Evolutionary conservation across 2,888 invertebrate genomes (phyloP), one percentile per base, ranked within the genome.

Genomic region (Pogonocherus hispidulus): DNA sequence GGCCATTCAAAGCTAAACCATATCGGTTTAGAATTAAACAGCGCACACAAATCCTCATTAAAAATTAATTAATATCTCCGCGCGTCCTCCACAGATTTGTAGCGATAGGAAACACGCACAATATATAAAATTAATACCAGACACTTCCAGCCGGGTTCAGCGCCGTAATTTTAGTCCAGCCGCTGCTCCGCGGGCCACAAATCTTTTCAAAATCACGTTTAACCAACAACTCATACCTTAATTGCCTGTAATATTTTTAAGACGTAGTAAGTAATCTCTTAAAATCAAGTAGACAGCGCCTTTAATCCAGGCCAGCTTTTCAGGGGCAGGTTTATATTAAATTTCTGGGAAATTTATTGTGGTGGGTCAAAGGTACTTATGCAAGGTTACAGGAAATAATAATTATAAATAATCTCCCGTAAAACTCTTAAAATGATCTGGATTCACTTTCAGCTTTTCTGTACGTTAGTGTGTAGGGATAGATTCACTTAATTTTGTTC

Each of bases 161-260:
- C 23, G 11, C 11, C 18, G 59, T 46, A 27, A 59, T 46, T 59
- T 47, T 47, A 23, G 57, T 27, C 35, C 18, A 27, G 46, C 47
- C 5, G 18, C 23, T 20, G 47, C 47, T 56, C 47, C 56, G 57
- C 57, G 54, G 57, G 54, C 68, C 59, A 74, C 74, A 74, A 76
- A 76, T 76, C 73, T 74, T 66, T 66, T 67, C 59, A 64, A 67
- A 71, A 73, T 73, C 73, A 75, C 74, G 73, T 72, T 72, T 60
- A 55, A 27, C 70, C 64, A 70, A 71, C 73, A 75, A 66, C 66
- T 75, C 75, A 75, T 75, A 71, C 67, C 73, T 72, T 76, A 76
- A 76, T 76, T 76, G 72, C 75, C 55, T 47, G 71, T 71, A 72
- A 76, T 76, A 75, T 74, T 75, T 76, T 72, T 70, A 64, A 72